Evolutionary conservation across 2,797 vertebrate species (phyloP).

Genomic region (Eulemur mongoz): DNA sequence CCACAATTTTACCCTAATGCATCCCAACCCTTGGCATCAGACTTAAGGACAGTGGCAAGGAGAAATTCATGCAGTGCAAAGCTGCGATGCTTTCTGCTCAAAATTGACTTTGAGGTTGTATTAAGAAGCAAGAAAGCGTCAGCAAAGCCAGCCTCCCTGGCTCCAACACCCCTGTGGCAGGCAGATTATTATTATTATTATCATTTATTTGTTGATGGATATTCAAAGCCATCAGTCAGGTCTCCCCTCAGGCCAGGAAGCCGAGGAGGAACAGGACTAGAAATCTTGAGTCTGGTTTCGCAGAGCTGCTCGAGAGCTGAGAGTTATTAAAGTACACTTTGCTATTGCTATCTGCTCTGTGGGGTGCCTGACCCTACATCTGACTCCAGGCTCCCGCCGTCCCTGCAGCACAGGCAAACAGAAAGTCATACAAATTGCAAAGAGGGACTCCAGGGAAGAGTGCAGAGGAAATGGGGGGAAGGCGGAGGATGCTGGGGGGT

Average conservation of each 20-base stretch:
- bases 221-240: slow-evolving; percentile 73
- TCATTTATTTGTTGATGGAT: slow-evolving; percentile 79
- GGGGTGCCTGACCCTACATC: slow-evolving; percentile 68
- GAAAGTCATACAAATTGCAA: slow-evolving; percentile 60
- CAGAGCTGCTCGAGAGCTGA: slow-evolving; percentile 1
- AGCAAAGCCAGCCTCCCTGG: neutral
- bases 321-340: slow-evolving; percentile 71
- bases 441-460: slow-evolving; percentile 34
- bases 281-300: slow-evolving; percentile 34
- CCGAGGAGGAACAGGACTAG: neutral
- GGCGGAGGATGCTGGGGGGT: neutral
- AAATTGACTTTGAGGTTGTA: slow-evolving; percentile 57
- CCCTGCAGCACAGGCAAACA: slow-evolving; percentile 59
- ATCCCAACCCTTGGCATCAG: neutral
- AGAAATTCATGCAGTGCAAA: neutral
- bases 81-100: neutral
- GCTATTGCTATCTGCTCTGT: slow-evolving; percentile 49
- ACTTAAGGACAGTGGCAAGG: neutral
- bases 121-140: slow-evolving; percentile 33
- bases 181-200: slow-evolving; percentile 72
- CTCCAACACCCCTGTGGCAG: neutral
- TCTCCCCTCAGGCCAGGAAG: slow-evolving; percentile 63
- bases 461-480: neutral
- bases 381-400: slow-evolving; percentile 53
- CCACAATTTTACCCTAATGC: neutral